Conservation (phyloP, 53 echinoderm and acorn worm genomes). For the Crossaster papposus region DNA sequence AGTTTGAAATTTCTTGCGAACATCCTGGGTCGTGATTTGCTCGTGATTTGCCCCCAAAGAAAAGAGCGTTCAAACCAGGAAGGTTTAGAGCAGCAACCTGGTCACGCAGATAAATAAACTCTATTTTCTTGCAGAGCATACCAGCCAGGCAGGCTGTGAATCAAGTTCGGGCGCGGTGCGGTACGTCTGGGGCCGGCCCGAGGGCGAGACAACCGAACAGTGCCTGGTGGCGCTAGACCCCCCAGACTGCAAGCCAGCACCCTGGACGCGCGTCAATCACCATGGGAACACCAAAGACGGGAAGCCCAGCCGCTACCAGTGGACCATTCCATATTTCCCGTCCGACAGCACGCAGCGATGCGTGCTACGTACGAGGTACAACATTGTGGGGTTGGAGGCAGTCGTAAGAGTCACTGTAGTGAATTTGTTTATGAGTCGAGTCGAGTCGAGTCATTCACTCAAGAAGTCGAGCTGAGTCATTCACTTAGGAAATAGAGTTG, state of each 20-base stretch:
- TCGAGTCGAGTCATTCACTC: too few species aligned
- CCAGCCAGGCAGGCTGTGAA: constrained; percentile 60
- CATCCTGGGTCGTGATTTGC: too few species aligned
- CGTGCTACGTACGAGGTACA: constrained; percentile 80
- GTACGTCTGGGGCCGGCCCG: constrained; percentile 90
- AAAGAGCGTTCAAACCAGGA: too few species aligned
- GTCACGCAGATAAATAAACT: too few species aligned
- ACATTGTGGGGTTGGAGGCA: not conserved
- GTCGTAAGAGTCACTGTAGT: too few species aligned
- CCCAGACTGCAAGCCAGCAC: constrained; percentile 88
- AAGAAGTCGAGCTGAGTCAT: too few species aligned
- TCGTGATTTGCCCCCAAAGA: too few species aligned
- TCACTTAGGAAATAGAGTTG: too few species aligned
- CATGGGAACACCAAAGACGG: constrained; percentile 87
- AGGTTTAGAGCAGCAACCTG: too few species aligned
- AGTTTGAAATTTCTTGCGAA: too few species aligned
- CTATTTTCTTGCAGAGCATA: constrained; percentile 56
- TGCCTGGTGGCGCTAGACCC: constrained; percentile 88
- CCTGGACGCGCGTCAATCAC: constrained; percentile 96
- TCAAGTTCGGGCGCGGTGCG: constrained; percentile 43
- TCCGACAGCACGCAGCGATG: constrained; percentile 72
- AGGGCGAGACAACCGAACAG: constrained; percentile 64
- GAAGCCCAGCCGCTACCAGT: constrained; percentile 73
- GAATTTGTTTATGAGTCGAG: too few species aligned
- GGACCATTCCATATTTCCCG: constrained; percentile 89